Percentiles rank a stretch among this genome's conserved stretches.
These are phyloP conservation scores for Stenurella melanura DNA, from an alignment of 2,888 invertebrate species.

Conservation along the genomic window DNA sequence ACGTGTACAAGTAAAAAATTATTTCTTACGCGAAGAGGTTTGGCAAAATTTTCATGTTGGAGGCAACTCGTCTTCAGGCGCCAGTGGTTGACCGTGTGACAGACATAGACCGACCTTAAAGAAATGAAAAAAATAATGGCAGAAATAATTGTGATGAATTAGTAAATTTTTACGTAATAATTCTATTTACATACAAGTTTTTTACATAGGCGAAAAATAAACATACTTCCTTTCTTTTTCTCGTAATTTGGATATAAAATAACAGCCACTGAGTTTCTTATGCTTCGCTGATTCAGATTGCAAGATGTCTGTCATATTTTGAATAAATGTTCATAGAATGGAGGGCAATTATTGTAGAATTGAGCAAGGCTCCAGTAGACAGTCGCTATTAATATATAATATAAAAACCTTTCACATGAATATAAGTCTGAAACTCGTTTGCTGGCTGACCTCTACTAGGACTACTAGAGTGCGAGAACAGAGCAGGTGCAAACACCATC, in stretches of 20 bases:
- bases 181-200: too few species aligned
- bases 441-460: slow-evolving; percentile 53
- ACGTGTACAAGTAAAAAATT: too few species aligned
- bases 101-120: too few species aligned
- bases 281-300: not conserved
- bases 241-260: not conserved
- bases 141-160: too few species aligned
- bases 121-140: too few species aligned
- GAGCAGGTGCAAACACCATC: slow-evolving; percentile 57
- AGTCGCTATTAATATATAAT: slow-evolving; percentile 38
- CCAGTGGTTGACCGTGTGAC: too few species aligned
- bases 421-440: slow-evolving; percentile 54
- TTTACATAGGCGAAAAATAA: too few species aligned
- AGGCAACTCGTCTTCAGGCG: too few species aligned
- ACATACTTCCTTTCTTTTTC: too few species aligned
- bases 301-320: slow-evolving; percentile 30
- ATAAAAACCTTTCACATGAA: slow-evolving; percentile 41
- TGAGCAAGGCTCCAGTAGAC: slow-evolving; percentile 43
- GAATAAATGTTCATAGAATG: slow-evolving; percentile 21
- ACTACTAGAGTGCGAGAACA: slow-evolving; percentile 33
- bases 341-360: slow-evolving; percentile 38
- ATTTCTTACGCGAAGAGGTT: too few species aligned
- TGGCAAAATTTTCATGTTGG: too few species aligned
- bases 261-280: not conserved
- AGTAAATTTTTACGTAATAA: too few species aligned